Conservation (phyloP, 2,113 vertebrate genomes). For the Nothoprocta pentlandii region DNA sequence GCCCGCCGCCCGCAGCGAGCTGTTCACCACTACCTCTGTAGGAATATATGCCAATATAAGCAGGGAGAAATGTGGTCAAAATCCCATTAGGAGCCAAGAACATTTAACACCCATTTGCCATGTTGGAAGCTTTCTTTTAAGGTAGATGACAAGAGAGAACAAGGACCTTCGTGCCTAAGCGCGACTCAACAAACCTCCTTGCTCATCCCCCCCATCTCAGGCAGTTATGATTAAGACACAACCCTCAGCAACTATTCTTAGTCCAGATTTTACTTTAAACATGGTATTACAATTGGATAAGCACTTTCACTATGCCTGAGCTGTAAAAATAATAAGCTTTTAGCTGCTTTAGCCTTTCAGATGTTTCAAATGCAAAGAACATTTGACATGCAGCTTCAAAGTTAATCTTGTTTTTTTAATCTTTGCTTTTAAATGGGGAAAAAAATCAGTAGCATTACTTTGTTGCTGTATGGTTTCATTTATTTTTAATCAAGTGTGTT, state of each 20-base stretch:
- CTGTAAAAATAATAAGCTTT: conserved; percentile 40
- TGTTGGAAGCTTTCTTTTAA: not conserved
- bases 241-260: not conserved
- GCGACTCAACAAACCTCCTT: not conserved
- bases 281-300: not conserved
- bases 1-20: fast-evolving
- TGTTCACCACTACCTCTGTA: not conserved
- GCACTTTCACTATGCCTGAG: not conserved
- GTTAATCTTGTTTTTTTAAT: conserved; percentile 20
- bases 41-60: fast-evolving
- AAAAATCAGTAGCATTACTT: conserved; percentile 34
- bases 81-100: not conserved
- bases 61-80: not conserved
- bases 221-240: conserved; percentile 6
- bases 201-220: not conserved
- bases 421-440: conserved; percentile 8
- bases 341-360: conserved; percentile 33
- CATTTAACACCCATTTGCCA: not conserved
- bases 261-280: not conserved
- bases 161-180: not conserved
- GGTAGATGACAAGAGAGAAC: not conserved
- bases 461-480: conserved; percentile 14
- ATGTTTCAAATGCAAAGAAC: conserved; percentile 47
- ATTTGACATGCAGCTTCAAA: conserved; percentile 57
- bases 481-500: conserved; percentile 62